Evolutionary conservation across 2,888 invertebrate genomes (phyloP), one percentile per base, ranked within the genome.

Genomic region (Macaria liturata): DNA sequence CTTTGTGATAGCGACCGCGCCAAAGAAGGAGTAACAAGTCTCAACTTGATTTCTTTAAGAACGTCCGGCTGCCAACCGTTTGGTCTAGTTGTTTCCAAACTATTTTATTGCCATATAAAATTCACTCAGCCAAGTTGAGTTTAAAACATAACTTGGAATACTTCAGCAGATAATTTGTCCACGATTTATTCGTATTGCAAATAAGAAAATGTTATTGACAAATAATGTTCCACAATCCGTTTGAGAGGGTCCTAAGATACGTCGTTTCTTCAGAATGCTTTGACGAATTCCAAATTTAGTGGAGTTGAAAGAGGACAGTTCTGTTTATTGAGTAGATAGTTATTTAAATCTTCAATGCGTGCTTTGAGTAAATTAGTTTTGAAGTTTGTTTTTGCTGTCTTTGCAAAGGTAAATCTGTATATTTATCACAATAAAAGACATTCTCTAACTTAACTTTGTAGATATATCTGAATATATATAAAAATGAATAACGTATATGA

Each of bases 11-110:
- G 72, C 72, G 60, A 74, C 67, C 62, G 66, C 70, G 59, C 72
- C 70, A 68, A 71, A 69, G 73, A 70, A 71, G 72, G 72, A 72
- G 71, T 74, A 70, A 49, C 31, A 74, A 77, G 75, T 68, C 69
- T 67, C 65, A 67, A 70, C 74, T 75, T 80, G 78, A 82, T 83
- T 83, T 77, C 72, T 72, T 74, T 72, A 71, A 71, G 48, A 74
- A 75, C 72, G 71, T 70, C 66, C 66, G 60, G 57, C 65, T 65
- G 63, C 67, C 64, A 67, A 70, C 68, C 65, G 66, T 73, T 64
- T 42, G 44, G 47, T 53, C 55, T 52, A 39, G 49, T 59, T 67
- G 66, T 66, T 71, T 69, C 60, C 52, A 59, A 50, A 59, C 60
- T 57, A 57, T 65, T 65, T 59, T 66, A 66, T 63, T 63, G 59